Evolutionary conservation across 2,888 invertebrate species (phyloP), one percentile per base, ranked within the genome.

Genomic region (Alviniconcha strummeri): DNA sequence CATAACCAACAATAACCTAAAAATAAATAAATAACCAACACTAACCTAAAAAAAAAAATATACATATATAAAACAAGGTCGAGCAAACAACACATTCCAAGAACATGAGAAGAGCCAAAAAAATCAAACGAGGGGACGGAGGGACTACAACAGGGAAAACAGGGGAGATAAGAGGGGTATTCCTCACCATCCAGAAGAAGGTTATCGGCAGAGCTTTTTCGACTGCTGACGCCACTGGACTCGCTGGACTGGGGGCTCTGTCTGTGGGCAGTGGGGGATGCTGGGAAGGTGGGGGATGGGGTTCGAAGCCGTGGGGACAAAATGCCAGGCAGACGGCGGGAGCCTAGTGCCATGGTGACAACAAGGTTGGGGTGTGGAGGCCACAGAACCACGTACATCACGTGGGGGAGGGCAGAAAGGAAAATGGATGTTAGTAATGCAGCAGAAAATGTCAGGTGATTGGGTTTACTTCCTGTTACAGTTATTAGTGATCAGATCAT

Each of bases 181-280:
- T 55, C 79, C 91, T 87, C 88, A 93, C 93, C 92, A 87, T 93
- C 93, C 64, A 91, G 86, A 83, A 92, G 89, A n/a, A 93, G 88
- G 87, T 91, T 92, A 86, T 93, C 98, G 93, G 97, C 97, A 92
- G 97, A 98, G 91, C 97, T 97, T 88, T 98, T 96, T 81, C 98
- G 96, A 86, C 97, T 97, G 84, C 98, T 97, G 95, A 98, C 98
- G 86, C 98, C 98, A 93, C 98, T 98, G 91, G 98, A 98, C 84
- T 97, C 96, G 85, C 93, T 93, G 77, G 92, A 93, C 83, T 89
- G 86, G 11, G 91, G 90, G 85, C 91, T 91, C 56, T 90, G 88
- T 64, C 89, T 86, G 56, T 87, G 81, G 81, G 87, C 88, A 17
- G 88, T 83, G 77, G 91, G 90, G 72, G 89, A 87, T 8, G 87